Evolutionary conservation across 2,888 invertebrate species (phyloP).

Genomic region (Luffia ferchaultella): DNA sequence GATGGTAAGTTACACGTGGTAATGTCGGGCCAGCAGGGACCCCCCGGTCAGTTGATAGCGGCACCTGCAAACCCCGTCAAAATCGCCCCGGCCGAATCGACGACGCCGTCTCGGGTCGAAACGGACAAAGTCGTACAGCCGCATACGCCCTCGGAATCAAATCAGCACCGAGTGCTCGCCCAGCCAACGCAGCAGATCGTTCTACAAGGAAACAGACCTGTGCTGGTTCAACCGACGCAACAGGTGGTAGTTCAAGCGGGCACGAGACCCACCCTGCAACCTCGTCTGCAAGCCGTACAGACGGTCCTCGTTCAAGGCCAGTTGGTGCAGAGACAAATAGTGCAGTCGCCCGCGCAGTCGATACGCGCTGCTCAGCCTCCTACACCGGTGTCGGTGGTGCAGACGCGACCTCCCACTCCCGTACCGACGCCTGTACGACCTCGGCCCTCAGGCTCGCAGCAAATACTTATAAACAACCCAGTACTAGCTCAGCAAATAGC

Average conservation of each 20-base stretch:
- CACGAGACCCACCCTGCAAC: constrained; percentile 19
- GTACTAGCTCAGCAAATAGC: constrained; percentile 83
- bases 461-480: constrained; percentile 81
- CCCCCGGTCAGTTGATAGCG: constrained; percentile 48
- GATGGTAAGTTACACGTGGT: constrained; percentile 92
- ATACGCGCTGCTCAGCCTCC: constrained; percentile 19
- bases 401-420: constrained; percentile 21
- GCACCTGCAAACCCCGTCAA: constrained; percentile 30
- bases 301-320: constrained; percentile 40
- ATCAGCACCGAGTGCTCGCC: constrained; percentile 15
- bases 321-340: constrained; percentile 22
- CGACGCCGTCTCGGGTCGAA: constrained; percentile 19
- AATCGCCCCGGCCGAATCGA: constrained; percentile 22
- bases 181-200: constrained; percentile 23
- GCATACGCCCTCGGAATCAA: constrained; percentile 17
- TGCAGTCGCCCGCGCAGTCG: constrained; percentile 13
- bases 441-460: constrained; percentile 55
- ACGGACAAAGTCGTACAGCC: constrained; percentile 13
- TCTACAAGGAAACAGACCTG: constrained; percentile 32
- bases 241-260: constrained; percentile 15
- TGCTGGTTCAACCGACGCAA: constrained; percentile 39
- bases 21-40: constrained; percentile 69
- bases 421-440: constrained; percentile 29
- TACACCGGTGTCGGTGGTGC: constrained; percentile 18
- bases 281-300: constrained; percentile 57